These are phyloP conservation scores for Delphinapterus leucas DNA, from an alignment of 2,113 vertebrate species.

Conservation along the genomic window DNA sequence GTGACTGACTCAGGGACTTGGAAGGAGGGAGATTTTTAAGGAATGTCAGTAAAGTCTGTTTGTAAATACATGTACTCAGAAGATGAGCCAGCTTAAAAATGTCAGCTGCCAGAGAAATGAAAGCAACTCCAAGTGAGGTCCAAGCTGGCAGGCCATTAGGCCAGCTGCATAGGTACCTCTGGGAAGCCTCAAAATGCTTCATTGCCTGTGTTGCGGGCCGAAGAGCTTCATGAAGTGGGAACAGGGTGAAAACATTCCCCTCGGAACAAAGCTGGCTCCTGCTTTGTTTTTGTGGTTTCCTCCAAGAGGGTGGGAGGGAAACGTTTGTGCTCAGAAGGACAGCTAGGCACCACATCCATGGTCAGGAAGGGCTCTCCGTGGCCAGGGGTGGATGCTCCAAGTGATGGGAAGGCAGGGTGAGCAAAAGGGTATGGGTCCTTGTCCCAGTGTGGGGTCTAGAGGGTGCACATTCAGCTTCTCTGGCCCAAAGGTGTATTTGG, in stretches of 20 bases:
- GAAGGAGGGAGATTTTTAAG: background rate
- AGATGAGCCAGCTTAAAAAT: background rate
- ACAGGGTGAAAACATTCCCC: conserved; percentile 28
- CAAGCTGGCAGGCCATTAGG: background rate
- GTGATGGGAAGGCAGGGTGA: background rate
- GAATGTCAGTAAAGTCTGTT: background rate
- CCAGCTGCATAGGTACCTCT: background rate
- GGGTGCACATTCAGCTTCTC: background rate
- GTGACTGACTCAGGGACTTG: background rate
- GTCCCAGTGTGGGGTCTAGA: background rate
- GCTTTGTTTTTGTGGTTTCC: conserved; percentile 71
- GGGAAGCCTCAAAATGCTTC: conserved; percentile 16
- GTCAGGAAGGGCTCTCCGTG: background rate
- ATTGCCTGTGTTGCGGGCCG: background rate
- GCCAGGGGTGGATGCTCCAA: background rate
- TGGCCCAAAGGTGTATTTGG: background rate
- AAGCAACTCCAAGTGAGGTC: background rate
- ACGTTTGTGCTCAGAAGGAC: background rate
- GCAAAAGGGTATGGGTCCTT: background rate
- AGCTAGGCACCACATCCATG: accelerated
- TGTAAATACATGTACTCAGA: background rate
- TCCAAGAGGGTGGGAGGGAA: conserved; percentile 47
- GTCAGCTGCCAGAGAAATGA: background rate
- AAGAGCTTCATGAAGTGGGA: background rate
- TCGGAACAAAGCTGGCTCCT: conserved; percentile 41